Base-by-base conservation (phyloP, 2,888 invertebrate species). In the Stenurella melanura region DNA sequence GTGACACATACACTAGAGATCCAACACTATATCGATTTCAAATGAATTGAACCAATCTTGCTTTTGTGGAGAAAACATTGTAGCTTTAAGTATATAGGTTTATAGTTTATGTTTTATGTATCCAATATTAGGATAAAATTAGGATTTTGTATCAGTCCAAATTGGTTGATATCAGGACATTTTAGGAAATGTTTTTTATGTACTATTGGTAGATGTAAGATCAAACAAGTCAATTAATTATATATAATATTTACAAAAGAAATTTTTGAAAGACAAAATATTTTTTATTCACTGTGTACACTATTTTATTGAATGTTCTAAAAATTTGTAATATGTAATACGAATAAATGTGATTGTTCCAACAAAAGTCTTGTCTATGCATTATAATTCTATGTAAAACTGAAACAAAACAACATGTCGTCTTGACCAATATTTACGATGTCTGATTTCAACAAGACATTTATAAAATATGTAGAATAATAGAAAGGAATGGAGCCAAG, bases 231-330 rank as follows among this genome's bases (percentile, higher is more conserved):
- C 50, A 50, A 50, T 42, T 42, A 42, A 42, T 17, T 50, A 50
- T n/a, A 15, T 50, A 15, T 50, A 50, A 50, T 50, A 50, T 50
- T 50, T 50, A 50, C 50, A 50, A 50, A n/a, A 50, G 50, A 50
- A 50, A 50, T 50, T 50, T 50, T 50, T 50, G 1, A n/a, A n/a
- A n/a, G n/a, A 50, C 15, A n/a, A n/a, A 50, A 50, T n/a, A n/a
- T n/a, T 50, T 50, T 50, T 50, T 50, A 50, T 50, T 50, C 15
- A 50, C n/a, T 50, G 7, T 42, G 42, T 50, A 50, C 30, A 34
- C 9, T 50, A n/a, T 50, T 50, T n/a, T 50, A 50, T 50, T 50
- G 15, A 50, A 50, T 50, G 42, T 42, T 42, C 6, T 5, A n/a
- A 34, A 4, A 4, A 4, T 15, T 50, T n/a, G n/a, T n/a, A 50